Conservation (phyloP, 2,888 invertebrate species). For the Macropis europaea region DNA sequence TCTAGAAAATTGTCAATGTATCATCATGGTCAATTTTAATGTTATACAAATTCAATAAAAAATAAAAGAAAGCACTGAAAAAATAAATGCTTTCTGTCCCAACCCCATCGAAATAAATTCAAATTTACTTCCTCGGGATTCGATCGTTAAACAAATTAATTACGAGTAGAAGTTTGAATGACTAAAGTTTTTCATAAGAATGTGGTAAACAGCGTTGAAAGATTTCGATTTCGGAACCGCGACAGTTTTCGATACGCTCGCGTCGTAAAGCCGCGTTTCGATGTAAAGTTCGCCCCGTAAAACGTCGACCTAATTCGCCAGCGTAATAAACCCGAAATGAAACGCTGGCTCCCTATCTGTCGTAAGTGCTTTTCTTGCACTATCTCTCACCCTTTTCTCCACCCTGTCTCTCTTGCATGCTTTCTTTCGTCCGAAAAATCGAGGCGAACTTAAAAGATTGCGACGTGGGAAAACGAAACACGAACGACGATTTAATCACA, state of each 20-base stretch:
- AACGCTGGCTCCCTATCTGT: constrained; percentile 31
- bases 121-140: too few relatives aligned
- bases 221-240: neutral
- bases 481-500: neutral
- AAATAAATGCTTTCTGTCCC: too few relatives aligned
- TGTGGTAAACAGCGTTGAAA: neutral
- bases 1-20: too few relatives aligned
- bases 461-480: constrained; percentile 3
- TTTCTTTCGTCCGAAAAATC: constrained; percentile 15
- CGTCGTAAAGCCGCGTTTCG: constrained; percentile 44
- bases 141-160: neutral
- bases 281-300: constrained; percentile 54
- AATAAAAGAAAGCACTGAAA: too few relatives aligned
- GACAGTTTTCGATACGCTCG: constrained; percentile 18
- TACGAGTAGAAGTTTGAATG: neutral
- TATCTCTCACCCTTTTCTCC: too few relatives aligned
- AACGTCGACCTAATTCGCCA: constrained; percentile 55
- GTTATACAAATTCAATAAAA: too few relatives aligned
- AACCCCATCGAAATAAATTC: too few relatives aligned
- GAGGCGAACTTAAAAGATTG: constrained; percentile 28
- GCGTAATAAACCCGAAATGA: constrained; percentile 64
- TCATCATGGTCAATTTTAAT: too few relatives aligned
- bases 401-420: neutral
- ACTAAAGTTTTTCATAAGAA: too few relatives aligned
- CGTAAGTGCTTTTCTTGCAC: neutral